Conservation (phyloP, 2,113 vertebrate genomes). For the Cebidichthys violaceus region DNA sequence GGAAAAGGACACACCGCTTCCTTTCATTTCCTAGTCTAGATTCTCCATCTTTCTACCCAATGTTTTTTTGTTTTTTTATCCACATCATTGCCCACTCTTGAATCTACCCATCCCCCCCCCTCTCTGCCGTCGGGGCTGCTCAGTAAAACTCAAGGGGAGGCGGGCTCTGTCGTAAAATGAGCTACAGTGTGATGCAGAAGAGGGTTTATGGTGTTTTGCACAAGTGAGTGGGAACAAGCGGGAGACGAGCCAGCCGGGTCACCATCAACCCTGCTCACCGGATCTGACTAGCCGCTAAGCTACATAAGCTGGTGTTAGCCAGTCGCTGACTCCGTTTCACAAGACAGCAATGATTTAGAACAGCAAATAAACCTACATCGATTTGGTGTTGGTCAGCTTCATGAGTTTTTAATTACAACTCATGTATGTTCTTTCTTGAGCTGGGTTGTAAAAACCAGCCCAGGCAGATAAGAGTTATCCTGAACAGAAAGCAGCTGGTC, state of each 20-base stretch:
- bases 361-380: not conserved
- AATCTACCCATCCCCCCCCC: not conserved
- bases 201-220: slow-evolving; percentile 27
- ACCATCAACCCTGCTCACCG: slow-evolving; percentile 3
- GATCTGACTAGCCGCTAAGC: slow-evolving; percentile 15
- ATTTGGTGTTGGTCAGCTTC: not conserved
- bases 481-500: slow-evolving; percentile 51
- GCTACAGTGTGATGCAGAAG: slow-evolving; percentile 13
- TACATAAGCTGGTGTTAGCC: not conserved
- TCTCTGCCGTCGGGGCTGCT: not conserved
- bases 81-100: slow-evolving; percentile 28
- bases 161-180: not conserved
- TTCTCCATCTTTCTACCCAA: slow-evolving; percentile 30
- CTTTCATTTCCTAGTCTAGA: slow-evolving; percentile 45
- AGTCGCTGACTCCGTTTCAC: not conserved
- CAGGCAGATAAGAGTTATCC: not conserved
- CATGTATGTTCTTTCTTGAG: not conserved
- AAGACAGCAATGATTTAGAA: not conserved
- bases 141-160: slow-evolving; percentile 19
- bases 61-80: slow-evolving; percentile 3
- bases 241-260: slow-evolving; percentile 18
- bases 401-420: not conserved
- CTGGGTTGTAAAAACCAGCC: not conserved
- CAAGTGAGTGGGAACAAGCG: slow-evolving; percentile 10
- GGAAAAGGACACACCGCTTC: slow-evolving; percentile 36